Evolutionary conservation across 2,797 vertebrate species (phyloP).

Genomic region (Siniperca obscura): DNA sequence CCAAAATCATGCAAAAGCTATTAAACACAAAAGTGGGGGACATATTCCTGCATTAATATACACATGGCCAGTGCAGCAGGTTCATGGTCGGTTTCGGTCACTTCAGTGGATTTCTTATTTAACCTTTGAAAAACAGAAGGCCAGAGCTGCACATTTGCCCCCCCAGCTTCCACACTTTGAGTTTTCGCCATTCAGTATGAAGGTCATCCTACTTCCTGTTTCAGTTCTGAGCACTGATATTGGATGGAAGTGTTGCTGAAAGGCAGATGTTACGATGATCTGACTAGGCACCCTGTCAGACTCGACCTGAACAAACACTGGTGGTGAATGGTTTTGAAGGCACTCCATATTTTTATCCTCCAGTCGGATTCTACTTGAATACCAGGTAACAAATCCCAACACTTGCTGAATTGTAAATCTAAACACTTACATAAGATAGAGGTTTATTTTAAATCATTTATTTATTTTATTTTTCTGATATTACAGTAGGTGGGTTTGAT

Average conservation of each 20-base stretch:
- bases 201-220: neutral
- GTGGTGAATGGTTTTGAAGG: neutral
- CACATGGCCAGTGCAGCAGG: neutral
- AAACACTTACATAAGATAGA: neutral
- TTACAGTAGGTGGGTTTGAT: no score
- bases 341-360: neutral
- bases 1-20: neutral
- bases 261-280: conserved; percentile 2
- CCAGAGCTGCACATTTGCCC: neutral
- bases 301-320: neutral
- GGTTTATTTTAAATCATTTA: no score
- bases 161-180: neutral
- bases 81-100: neutral
- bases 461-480: no score
- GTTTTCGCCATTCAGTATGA: neutral
- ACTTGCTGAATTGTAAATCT: neutral
- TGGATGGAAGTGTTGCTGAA: conserved; percentile 1
- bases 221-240: neutral
- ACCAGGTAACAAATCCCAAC: neutral
- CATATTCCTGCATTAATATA: neutral
- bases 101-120: conserved; percentile 5
- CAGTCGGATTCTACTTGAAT: neutral
- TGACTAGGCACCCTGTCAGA: neutral
- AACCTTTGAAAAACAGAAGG: conserved; percentile 2
- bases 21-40: neutral